phyloP scores from a whole-genome alignment of 2,113 vertebrate genomes.

The Scatophagus argus region DNA sequence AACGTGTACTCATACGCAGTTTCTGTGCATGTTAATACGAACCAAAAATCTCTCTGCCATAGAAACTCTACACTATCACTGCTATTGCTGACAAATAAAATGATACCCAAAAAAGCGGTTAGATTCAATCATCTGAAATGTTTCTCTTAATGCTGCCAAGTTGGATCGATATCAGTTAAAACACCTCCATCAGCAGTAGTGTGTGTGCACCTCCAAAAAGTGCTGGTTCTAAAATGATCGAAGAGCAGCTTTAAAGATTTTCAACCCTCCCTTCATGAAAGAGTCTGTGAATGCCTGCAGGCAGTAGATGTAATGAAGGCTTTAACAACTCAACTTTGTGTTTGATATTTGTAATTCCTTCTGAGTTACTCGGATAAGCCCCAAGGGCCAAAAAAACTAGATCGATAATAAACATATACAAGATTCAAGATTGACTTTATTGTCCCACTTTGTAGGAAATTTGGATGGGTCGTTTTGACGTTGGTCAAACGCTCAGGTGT shows the following conservation, averaged over 20 bases:
- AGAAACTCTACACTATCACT: background rate
- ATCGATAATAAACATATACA: background rate
- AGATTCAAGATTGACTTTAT: too few relatives aligned
- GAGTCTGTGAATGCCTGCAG: slow-evolving; percentile 25
- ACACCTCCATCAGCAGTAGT: too few relatives aligned
- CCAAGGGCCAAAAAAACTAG: background rate
- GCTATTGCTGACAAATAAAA: background rate
- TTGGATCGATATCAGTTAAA: slow-evolving; percentile 5
- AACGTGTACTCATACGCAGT: background rate
- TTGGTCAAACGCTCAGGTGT: background rate
- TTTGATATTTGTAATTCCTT: slow-evolving; percentile 35
- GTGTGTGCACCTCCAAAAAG: background rate
- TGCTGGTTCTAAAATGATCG: background rate
- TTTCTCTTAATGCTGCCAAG: background rate
- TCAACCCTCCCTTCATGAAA: slow-evolving; percentile 9
- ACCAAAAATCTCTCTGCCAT: background rate
- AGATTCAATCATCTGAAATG: background rate
- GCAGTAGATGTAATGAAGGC: slow-evolving; percentile 28
- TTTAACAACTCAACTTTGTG: slow-evolving; percentile 8
- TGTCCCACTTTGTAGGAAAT: too few relatives aligned
- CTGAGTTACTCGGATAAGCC: slow-evolving; percentile 16
- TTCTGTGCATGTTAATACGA: background rate
- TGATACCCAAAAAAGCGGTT: background rate
- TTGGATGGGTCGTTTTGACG: background rate
- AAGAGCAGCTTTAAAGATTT: slow-evolving; percentile 30